Evolutionary conservation across 1,140 invertebrate genomes (phyloP), one percentile per base, ranked within the genome.

Genomic region (Periplaneta americana): DNA sequence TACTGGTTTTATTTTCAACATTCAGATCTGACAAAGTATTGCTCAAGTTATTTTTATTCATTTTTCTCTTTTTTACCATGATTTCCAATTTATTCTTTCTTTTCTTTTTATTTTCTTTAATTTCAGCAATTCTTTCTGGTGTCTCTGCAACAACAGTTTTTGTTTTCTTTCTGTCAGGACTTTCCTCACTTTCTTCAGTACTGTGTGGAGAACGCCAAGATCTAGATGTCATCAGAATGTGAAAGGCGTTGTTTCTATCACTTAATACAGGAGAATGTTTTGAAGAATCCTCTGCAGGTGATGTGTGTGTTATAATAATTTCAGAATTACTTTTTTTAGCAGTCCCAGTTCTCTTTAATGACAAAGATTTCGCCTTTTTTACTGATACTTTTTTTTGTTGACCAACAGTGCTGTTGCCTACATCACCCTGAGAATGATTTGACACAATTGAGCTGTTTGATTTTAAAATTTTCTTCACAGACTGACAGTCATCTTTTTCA

Each of bases 41-140:
- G 28, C 35, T n/a, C 15, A 11, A 28, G 11, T 36, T 36, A 22
- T n/a, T 34, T 39, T 31, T 78, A 4, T 48, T 35, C 32, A 28
- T 37, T 11, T 34, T 35, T 36, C 39, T 37, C 36, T 22, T 36
- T 48, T 31, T n/a, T 37, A 13, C n/a, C 77, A 78, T 18, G 9
- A 34, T 15, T 78, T 78, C 77, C 35, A 78, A n/a, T 36, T 18
- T 78, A 15, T n/a, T 35, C 77, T 78, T 78, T 34, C 77, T 36
- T 48, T 78, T 78, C 35, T 32, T 37, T 48, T 34, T 37, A 34
- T 22, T 78, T 48, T 78, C 77, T 22, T 48, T 36, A 8, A n/a
- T 37, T 48, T n/a, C 8, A 13, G 35, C n/a, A 78, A 17, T 6
- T 11, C 28, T 37, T 34, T 15, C 28, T 28, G 34, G 11, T 32